Base-by-base conservation (phyloP, 2,113 vertebrate genomes). In the Turnix velox region DNA sequence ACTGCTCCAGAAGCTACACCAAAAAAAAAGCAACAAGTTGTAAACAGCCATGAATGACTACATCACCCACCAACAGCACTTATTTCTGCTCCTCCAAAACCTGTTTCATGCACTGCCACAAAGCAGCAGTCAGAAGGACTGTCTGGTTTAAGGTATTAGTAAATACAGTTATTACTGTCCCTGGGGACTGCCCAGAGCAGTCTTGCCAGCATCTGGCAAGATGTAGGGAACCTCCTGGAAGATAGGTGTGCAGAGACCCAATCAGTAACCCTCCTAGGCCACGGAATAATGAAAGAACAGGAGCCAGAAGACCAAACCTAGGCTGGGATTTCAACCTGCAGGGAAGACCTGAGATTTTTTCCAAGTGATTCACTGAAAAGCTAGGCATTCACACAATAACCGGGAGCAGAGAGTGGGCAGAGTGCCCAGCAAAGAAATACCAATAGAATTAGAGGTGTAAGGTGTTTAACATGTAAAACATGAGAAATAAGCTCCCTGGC, bases 221-320 rank as follows among this genome's bases (percentile, higher is more conserved):
- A 18, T 0, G 2, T 28, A 9, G 9, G 30, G 28, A 16, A 63
- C 39, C 24, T 62, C 3, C 1, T 1, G 1, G 39, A 27, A 22
- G 10, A n/a, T 0, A 0, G 18, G 24, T 2, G 1, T 3, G 1
- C 14, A 24, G 13, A 74, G n/a, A 35, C 27, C 67, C 0, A 1
- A 31, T 46, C 31, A 17, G 33, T 18, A n/a, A 33, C 10, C 27
- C 39, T 77, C 12, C 42, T 0, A 0, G 24, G 37, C 46, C 14
- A 10, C 11, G 9, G 8, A 33, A 30, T 18, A 37, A 0, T 71
- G 7, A 22, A 75, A 79, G 27, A 92, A 55, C 9, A 0, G 3
- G 31, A 45, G 33, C 27, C 2, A 2, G 23, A 84, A 69, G 59
- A 48, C 6, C 9, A 52, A 63, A 73, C 24, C 63, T 39, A 88